These are phyloP conservation scores for Phalloptychus januarius DNA, from an alignment of 2,797 vertebrate genomes.

Conservation along the genomic window DNA sequence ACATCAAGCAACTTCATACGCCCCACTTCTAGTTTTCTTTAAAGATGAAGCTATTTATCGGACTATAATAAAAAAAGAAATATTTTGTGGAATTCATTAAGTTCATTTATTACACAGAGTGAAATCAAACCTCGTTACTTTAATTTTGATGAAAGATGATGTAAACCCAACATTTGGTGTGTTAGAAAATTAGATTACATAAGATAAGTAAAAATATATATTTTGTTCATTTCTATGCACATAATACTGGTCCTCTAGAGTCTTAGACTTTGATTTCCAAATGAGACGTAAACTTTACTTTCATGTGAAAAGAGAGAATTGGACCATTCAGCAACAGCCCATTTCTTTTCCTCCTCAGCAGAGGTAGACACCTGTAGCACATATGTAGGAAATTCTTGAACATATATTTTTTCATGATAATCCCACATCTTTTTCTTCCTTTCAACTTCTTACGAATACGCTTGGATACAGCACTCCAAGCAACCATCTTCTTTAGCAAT, in stretches of 20 bases:
- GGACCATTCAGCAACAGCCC: neutral
- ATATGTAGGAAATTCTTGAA: neutral
- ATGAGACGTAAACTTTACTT: neutral
- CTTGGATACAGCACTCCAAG: neutral
- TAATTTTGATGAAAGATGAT: neutral
- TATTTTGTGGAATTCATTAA: neutral
- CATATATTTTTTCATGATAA: neutral
- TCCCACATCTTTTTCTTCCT: neutral
- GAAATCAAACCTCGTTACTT: neutral
- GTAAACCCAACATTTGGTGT: neutral
- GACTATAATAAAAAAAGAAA: neutral
- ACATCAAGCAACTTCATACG: constrained; percentile 28
- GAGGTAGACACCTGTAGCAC: neutral
- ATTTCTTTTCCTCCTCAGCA: neutral
- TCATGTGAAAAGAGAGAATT: neutral
- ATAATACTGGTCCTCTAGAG: neutral
- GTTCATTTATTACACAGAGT: neutral
- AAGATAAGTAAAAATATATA: neutral
- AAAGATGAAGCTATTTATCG: constrained; percentile 15
- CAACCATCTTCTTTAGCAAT: neutral
- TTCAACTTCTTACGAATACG: neutral
- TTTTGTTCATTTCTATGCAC: neutral
- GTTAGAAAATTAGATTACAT: neutral
- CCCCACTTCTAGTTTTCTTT: constrained; percentile 30
- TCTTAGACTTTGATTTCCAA: neutral